Base-by-base conservation (phyloP, 2,113 vertebrate species). In the Vidua macroura region DNA sequence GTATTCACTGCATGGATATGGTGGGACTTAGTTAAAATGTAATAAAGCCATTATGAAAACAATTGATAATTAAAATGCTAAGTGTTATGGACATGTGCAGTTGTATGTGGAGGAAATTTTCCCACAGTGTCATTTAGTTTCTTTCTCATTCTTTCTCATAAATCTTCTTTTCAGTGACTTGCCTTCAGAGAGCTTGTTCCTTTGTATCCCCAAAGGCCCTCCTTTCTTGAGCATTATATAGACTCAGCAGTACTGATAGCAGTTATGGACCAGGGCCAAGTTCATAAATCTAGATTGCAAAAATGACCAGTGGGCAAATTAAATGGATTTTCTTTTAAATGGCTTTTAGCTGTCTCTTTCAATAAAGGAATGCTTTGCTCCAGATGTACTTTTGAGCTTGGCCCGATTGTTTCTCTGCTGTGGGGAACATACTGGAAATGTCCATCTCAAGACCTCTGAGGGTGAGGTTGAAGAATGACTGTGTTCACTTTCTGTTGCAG, bases 401-500 rank as follows among this genome's bases (percentile, higher is more conserved):
- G 51, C 39, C 24, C 4, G 1, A 2, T 67, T 53, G 68, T 75
- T 87, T 82, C 33, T 33, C 37, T 72, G 30, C 80, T 66, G 43
- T 39, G 49, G 64, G 46, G 58, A 62, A 37, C 16, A 21, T 46
- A 28, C 16, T 53, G 66, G 73, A 85, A 79, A 43, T 25, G 56
- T 66, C 55, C 59, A 11, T 74, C 77, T 92, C 23, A 3, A 52
- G 83, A n/a, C 35, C 39, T 81, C 44, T 35, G 68, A 49, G 81
- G 24, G 22, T 25, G 69, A 81, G 35, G 37, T 39, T 88, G 78
- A 44, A 80, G 62, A 77, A 75, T 0, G 4, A 53, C 33, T 56
- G n/a, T 83, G 21, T 60, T 91, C 21, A 6, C 64, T 90, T 41
- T 93, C 70, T 92, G n/a, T 95, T 95, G 31, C 88, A 97, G 97